phyloP scores from a whole-genome alignment of 2,888 invertebrate species.

The Molorchus minor region DNA sequence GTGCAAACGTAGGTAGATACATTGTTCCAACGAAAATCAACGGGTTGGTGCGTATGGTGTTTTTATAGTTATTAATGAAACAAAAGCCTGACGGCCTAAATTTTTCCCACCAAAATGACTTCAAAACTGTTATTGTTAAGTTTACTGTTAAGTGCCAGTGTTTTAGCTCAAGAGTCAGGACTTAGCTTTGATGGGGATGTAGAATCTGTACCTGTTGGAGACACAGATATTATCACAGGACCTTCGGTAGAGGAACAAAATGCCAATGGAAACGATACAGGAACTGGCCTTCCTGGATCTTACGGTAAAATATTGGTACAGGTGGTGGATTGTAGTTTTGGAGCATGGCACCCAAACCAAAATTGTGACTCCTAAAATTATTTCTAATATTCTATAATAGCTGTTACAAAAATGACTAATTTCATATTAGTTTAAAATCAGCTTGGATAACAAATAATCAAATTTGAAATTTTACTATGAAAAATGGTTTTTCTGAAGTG shows the following conservation, averaged over 20 bases:
- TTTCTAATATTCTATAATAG: too few species aligned
- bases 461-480: too few species aligned
- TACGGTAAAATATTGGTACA: slow-evolving; percentile 5
- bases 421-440: too few species aligned
- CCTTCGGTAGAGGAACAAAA: slow-evolving; percentile 1
- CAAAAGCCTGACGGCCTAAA: slow-evolving; percentile 13
- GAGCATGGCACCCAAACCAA: not conserved
- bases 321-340: not conserved
- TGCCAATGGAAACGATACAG: not conserved
- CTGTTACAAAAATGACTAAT: too few species aligned
- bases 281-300: not conserved
- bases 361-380: too few species aligned
- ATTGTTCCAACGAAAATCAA: not conserved
- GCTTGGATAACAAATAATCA: too few species aligned
- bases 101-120: slow-evolving; percentile 5
- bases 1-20: slow-evolving; percentile 14
- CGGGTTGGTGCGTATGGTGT: slow-evolving; percentile 15
- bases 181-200: not conserved
- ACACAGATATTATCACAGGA: not conserved
- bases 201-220: not conserved
- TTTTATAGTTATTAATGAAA: slow-evolving; percentile 1
- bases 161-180: slow-evolving; percentile 5
- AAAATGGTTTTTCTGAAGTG: too few species aligned
- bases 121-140: slow-evolving; percentile 2
- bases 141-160: slow-evolving; percentile 14